Evolutionary conservation across 2,797 vertebrate genomes (phyloP), one percentile per base, ranked within the genome.

Genomic region (Pygocentrus nattereri): DNA sequence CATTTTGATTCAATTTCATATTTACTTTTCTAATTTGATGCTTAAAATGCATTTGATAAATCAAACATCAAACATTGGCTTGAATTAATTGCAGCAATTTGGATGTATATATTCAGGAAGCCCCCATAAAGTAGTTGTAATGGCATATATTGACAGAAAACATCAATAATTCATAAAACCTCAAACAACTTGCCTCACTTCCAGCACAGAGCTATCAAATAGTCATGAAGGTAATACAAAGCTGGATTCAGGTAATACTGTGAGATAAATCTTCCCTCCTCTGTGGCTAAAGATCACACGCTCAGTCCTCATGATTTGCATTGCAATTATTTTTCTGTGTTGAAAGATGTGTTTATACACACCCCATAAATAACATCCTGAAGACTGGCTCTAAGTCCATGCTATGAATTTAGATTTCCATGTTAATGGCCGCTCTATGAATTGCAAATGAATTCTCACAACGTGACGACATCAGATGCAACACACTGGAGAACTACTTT

Each of bases 371-470:
- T 78, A 87, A 84, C 86, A 83, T 41, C 25, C 64, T 54, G 85
- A 90, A 87, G 79, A 61, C 25, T 47, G 72, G 47, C 72, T 77
- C 19, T 50, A 68, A 27, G 78, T 90, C 86, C 84, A 88, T 88
- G 82, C 87, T 88, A 92, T 90, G 90, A 92, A 90, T 90, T 85
- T 76, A 82, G 87, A 90, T 82, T 49, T 31, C 49, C 64, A 34
- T 80, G 76, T 87, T 89, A 91, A 92, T 49, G 81, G 86, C 77
- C 67, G 41, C 41, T 25, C 79, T 82, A 88, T 89, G 88, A 93
- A 87, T 90, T 92, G 91, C 87, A 91, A 91, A 93, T 92, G 30
- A 91, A 71, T 68, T 58, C 5, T 31, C 44, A 70, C 74, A 84
- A 84, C 58, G 71, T 84, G 67, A 54, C 73, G 86, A 86, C 88